Evolutionary conservation across 2,797 vertebrate genomes (phyloP), one percentile per base, ranked within the genome.

Genomic region (Echeneis naucrates): DNA sequence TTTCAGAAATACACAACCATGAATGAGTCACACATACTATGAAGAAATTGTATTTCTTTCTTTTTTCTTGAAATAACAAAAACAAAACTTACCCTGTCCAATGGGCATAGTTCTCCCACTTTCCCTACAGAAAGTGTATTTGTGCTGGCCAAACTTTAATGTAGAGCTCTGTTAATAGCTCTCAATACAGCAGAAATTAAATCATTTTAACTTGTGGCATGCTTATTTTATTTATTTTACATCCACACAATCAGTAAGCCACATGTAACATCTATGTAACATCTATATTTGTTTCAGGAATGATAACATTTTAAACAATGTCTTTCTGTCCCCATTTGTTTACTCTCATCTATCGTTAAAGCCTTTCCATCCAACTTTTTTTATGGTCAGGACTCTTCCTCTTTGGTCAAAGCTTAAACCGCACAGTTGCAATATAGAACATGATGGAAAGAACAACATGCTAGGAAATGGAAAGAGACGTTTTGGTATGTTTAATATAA

Each of bases 161-260:
- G n/a, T n/a, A n/a, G n/a, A 32, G 8, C 30, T 32, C 63, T 33
- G 3, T 14, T 75, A 32, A 52, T 78, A 65, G 78, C 81, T 77
- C 42, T 7, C n/a, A 10, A 33, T 0, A 10, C 62, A 4, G 69
- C 62, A 42, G 21, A 54, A 0, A 2, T 11, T 26, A 48, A 7
- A 11, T 50, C 13, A 26, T 27, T 63, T 13, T 5, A 45, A 21
- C 16, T 14, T 58, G 16, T 47, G 12, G 19, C 12, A 42, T 42
- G 9, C n/a, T 35, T 9, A 14, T 21, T 21, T 33, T 14, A 56
- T 6, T 37, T 55, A n/a, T 23, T 10, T 11, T 13, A 7, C 48
- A 26, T 14, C 50, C 4, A 47, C 45, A 23, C 10, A 23, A 47
- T 5, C 23, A 4, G 11, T 4, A 13, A 47, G 2, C 21, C 4